Evolutionary conservation across 1,140 invertebrate genomes (phyloP), one percentile per base, ranked within the genome.

Genomic region (Apis dorsata): DNA sequence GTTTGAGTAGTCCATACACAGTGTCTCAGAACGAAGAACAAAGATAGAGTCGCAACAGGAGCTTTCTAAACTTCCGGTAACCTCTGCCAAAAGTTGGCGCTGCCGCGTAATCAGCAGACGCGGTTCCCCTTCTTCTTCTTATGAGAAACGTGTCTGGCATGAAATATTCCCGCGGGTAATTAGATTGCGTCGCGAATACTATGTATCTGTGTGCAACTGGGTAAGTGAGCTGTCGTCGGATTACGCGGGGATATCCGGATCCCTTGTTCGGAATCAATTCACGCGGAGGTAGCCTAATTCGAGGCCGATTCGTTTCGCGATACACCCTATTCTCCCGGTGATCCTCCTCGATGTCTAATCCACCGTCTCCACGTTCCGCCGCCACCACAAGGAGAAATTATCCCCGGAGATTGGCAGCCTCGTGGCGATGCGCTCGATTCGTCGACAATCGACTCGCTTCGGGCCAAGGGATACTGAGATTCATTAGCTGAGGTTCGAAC

Each of bases 81-180:
- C 53, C 53, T 44, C 51, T 7, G 19, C n/a, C 24, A 81, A 76
- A 75, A 76, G 63, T 78, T 75, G 34, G 19, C 19, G 77, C 74
- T 66, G 76, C 28, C 60, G 34, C 57, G 70, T 86, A 89, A 89
- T 89, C 87, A 88, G 57, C 60, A 60, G 68, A 75, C 86, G 72
- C 57, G 72, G 74, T 53, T 63, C 55, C 85, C 78, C 89, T 86
- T n/a, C 89, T 92, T 92, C 89, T 86, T 34, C 89, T 92, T 92
- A 91, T 92, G 90, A 92, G 90, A 92, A 89, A 92, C 92, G 92
- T 92, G 92, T 92, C 90, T 91, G 76, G 92, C 91, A 91, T 92
- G 79, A 82, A 80, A 86, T 91, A 88, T 84, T 83, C 81, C 73
- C 69, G 17, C 9, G 57, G 65, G 88, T 90, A 90, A 90, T 90